Evolutionary conservation across 2,797 vertebrate species (phyloP).

Genomic region (Rousettus madagascariensis): DNA sequence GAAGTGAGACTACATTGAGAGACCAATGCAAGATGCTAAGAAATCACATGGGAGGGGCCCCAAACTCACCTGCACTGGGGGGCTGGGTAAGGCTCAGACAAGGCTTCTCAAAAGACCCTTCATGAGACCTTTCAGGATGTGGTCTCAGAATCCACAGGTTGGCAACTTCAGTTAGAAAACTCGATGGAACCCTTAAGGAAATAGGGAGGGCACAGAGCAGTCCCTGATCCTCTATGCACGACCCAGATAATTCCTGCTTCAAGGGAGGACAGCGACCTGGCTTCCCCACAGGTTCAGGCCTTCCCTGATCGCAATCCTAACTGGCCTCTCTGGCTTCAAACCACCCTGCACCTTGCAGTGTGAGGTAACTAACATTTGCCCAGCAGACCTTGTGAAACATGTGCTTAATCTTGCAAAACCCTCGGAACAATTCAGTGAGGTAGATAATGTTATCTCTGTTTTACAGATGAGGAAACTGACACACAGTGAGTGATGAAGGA

Average conservation of each 20-base stretch:
- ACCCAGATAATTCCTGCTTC: neutral
- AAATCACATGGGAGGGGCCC: neutral
- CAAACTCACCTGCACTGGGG: neutral
- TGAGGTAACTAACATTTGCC: neutral
- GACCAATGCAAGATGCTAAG: neutral
- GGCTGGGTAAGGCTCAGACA: neutral
- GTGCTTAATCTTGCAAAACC: neutral
- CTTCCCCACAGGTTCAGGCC: neutral
- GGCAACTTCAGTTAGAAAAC: neutral
- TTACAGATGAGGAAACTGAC: slow-evolving; percentile 11
- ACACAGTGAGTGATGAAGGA: accelerated
- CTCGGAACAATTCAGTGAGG: neutral
- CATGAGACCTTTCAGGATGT: neutral
- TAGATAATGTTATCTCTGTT: neutral
- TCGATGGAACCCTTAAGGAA: neutral
- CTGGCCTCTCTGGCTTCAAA: neutral
- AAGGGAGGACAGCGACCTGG: neutral
- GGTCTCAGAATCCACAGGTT: neutral
- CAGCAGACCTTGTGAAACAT: neutral
- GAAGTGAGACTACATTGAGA: neutral
- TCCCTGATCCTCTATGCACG: neutral
- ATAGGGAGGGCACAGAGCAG: neutral
- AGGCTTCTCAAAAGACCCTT: neutral
- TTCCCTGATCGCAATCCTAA: neutral
- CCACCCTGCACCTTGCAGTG: neutral